Conservation (phyloP, 2,797 vertebrate genomes). For the Cyclura pinguis region DNA sequence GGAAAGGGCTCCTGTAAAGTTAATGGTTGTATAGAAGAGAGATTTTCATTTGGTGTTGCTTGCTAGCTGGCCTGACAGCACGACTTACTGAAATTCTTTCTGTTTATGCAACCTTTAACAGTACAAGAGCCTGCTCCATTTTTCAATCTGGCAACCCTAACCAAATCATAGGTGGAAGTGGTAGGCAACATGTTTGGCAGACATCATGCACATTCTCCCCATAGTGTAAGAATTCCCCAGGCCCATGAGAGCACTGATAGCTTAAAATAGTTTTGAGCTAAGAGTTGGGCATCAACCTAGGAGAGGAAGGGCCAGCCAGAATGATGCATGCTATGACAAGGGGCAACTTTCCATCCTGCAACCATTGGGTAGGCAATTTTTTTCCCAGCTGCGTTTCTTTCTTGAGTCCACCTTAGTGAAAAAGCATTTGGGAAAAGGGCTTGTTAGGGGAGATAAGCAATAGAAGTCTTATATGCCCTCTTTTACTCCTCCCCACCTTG, state of each 20-base stretch:
- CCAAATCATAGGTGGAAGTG: background rate
- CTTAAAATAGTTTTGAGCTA: no score
- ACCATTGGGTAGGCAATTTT: no score
- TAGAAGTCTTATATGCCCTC: background rate
- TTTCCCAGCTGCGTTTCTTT: background rate
- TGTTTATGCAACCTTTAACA: no score
- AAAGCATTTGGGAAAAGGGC: background rate
- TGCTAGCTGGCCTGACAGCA: no score
- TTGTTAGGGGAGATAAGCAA: background rate
- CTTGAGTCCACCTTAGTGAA: background rate
- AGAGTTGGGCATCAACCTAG: background rate
- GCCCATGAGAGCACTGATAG: no score
- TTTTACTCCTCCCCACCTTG: background rate
- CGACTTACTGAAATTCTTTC: no score
- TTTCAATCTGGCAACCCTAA: no score
- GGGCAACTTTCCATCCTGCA: background rate
- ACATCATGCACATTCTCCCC: background rate
- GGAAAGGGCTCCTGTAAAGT: no score
- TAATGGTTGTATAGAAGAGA: no score
- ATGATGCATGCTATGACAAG: background rate
- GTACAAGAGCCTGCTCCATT: no score
- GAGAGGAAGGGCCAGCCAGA: background rate
- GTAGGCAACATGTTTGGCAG: background rate
- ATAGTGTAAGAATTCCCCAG: no score
- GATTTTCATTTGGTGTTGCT: no score